phyloP scores from a whole-genome alignment of 2,113 vertebrate genomes.

The Erinaceus europaeus region DNA sequence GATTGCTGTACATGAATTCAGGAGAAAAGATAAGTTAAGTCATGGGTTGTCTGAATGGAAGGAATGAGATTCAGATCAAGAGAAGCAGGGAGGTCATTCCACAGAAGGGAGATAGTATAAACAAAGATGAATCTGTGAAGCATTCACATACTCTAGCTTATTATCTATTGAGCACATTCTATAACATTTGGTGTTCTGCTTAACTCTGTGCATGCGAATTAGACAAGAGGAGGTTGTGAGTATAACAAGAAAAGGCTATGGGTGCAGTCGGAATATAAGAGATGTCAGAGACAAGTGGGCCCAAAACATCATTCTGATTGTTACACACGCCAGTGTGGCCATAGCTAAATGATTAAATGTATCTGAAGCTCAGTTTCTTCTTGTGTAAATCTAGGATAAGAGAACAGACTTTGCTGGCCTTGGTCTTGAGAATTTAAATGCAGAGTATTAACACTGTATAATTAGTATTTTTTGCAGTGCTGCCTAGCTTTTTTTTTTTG shows the following conservation, averaged over 20 bases:
- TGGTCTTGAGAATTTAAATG: background rate
- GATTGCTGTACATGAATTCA: background rate
- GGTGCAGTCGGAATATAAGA: background rate
- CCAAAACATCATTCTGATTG: background rate
- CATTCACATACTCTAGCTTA: background rate
- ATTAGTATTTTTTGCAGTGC: too few relatives aligned
- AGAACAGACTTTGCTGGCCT: background rate
- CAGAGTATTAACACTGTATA: too few relatives aligned
- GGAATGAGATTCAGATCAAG: background rate
- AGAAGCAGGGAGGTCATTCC: background rate
- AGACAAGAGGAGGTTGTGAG: background rate
- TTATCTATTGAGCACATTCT: background rate
- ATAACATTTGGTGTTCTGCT: background rate
- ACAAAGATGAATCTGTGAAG: background rate
- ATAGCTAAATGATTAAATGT: background rate
- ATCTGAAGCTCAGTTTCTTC: background rate
- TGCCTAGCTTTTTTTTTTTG: too few relatives aligned
- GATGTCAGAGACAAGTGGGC: background rate
- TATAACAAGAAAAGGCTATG: background rate
- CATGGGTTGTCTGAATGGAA: background rate
- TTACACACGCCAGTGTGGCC: too few relatives aligned
- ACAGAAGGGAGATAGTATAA: background rate
- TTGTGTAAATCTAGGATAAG: background rate
- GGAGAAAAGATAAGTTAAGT: background rate
- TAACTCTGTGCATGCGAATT: background rate